Percentiles rank a stretch among this genome's conserved stretches.
phyloP scores from a whole-genome alignment of 2,797 vertebrate genomes.

The Arctocebus calabarensis region DNA sequence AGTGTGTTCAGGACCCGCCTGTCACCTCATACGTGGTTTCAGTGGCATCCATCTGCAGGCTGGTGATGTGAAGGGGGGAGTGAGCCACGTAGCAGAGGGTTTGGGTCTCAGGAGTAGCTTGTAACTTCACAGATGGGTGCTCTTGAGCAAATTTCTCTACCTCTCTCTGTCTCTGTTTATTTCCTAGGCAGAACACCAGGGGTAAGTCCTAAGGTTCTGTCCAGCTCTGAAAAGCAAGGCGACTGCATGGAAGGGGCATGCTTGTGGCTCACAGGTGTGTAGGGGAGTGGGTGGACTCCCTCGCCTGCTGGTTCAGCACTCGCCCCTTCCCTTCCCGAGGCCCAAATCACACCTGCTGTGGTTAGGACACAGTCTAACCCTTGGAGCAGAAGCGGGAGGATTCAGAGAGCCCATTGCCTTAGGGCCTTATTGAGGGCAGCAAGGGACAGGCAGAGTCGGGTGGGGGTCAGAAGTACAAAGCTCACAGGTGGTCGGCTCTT shows the following conservation, averaged over 20 bases:
- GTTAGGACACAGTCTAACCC: too few species aligned
- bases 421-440: accelerated
- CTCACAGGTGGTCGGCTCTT: background rate
- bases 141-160: background rate
- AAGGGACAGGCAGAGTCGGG: background rate
- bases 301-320: background rate
- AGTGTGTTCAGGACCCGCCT: background rate
- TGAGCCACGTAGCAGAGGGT: accelerated
- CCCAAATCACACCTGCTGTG: background rate
- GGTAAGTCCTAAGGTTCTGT: too few species aligned
- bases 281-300: accelerated
- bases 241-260: accelerated
- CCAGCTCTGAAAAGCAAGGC: background rate
- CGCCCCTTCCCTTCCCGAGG: background rate
- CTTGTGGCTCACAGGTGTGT: accelerated
- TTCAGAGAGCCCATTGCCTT: accelerated
- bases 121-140: background rate
- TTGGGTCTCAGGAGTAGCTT: background rate
- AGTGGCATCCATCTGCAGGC: accelerated
- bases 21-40: accelerated
- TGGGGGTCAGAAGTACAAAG: accelerated
- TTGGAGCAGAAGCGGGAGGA: accelerated
- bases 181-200: background rate
- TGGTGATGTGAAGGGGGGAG: accelerated
- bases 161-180: background rate